A percentile compares a stretch with the other conserved stretches of the same genome.
phyloP scores from a whole-genome alignment of 1,140 invertebrate species.

The Drosophila seguyi region DNA sequence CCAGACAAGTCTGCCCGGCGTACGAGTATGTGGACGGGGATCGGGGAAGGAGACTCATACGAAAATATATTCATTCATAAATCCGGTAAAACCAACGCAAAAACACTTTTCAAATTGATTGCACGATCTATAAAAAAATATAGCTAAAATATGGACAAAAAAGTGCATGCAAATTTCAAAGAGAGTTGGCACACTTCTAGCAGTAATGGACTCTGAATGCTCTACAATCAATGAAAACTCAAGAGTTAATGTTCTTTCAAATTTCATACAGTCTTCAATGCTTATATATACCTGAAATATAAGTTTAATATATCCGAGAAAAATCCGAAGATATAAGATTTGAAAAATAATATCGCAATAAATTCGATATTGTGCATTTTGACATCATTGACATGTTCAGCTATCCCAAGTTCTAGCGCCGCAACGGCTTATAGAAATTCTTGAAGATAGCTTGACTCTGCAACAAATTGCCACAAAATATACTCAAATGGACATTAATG shows the following conservation, averaged over 20 bases:
- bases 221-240: not conserved
- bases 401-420: too few species aligned
- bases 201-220: not conserved
- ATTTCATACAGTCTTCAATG: too few species aligned
- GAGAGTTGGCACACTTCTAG: not conserved
- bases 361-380: too few species aligned
- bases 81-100: conserved; percentile 83
- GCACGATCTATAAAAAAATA: conserved; percentile 67
- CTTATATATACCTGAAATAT: too few species aligned
- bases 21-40: conserved; percentile 37
- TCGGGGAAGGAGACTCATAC: conserved; percentile 43
- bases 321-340: too few species aligned
- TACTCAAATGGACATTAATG: too few species aligned
- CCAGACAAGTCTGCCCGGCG: conserved; percentile 72
- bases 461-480: too few species aligned
- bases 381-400: too few species aligned
- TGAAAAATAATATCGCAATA: too few species aligned
- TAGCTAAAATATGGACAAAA: conserved; percentile 31
- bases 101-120: conserved; percentile 79
- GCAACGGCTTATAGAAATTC: too few species aligned
- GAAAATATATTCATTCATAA: conserved; percentile 84
- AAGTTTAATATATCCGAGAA: too few species aligned
- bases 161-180: conserved; percentile 39
- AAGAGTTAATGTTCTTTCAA: not conserved
- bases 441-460: too few species aligned